Evolutionary conservation across 2,113 vertebrate species (phyloP), one percentile per base, ranked within the genome.

Genomic region (Mobula hypostoma): DNA sequence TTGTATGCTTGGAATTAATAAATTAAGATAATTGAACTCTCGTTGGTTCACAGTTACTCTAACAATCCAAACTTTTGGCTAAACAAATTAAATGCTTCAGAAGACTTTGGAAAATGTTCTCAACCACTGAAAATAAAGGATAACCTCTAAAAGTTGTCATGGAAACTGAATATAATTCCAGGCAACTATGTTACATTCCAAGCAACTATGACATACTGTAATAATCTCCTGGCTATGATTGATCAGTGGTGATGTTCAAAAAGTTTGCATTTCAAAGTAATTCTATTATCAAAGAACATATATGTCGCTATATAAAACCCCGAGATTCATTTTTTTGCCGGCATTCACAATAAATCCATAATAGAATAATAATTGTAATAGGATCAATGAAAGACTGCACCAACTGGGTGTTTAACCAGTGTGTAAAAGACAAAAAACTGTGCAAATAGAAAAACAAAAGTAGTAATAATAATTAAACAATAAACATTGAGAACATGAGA

Each of bases 41-140:
- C 8, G 61, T 90, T 66, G 61, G 29, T 90, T 90, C 85, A 68
- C 27, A 66, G 63, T 90, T 90, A 68, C 17, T 90, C 15, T 63
- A 90, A 90, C 85, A 66, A 66, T 66, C 27, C 15, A 66, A 32
- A 90, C 85, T 61, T 66, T 19, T 90, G 61, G 85, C 61, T 90
- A 90, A 90, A 32, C 61, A 36, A 90, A 90, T 90, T 90, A 90
- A 90, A 66, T 68, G 85, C 85, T 90, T 29, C 61, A 90, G 85
- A 66, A 90, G 85, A 85, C n/a, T 90, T 90, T 90, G 85, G 32
- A 66, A 90, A 90, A 90, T 32, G 61, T 90, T 90, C 85, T 90
- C 85, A 90, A 90, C 66, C 85, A 90, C 85, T 90, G 29, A 58
- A 90, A 90, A 61, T 8, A 90, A 90, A 90, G 3, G 61, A 15